A percentile compares a stretch with the other conserved stretches of the same genome.
Conservation (phyloP, 1,140 invertebrate species). For the Subanguina moxae region DNA sequence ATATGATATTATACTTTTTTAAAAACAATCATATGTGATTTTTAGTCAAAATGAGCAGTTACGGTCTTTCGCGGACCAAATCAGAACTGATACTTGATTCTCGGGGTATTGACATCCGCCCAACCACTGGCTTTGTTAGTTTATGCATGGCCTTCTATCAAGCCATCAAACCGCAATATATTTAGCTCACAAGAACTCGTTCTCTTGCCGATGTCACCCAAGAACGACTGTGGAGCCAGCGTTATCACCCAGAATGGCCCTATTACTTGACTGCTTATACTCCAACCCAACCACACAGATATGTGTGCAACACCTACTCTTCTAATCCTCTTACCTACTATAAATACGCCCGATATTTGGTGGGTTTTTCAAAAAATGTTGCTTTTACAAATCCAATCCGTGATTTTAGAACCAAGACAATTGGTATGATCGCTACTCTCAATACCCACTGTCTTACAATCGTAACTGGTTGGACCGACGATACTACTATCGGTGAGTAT, state of each 20-base stretch:
- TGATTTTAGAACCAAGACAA: background rate
- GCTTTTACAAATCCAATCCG: too few relatives aligned
- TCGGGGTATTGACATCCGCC: background rate
- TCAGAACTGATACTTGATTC: background rate
- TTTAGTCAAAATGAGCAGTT: background rate
- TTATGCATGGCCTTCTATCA: background rate
- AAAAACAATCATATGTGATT: too few relatives aligned
- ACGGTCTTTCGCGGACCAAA: background rate
- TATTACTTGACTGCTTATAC: background rate
- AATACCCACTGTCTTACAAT: conserved; percentile 3
- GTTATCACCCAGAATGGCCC: background rate
- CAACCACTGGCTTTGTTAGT: background rate
- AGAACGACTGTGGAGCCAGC: background rate
- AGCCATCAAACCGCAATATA: background rate
- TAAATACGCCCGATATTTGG: too few relatives aligned
- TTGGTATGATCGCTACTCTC: conserved; percentile 3
- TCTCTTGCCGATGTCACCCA: background rate
- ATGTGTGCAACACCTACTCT: background rate
- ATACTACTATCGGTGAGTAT: background rate
- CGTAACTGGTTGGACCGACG: background rate
- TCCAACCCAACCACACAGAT: background rate
- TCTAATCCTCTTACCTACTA: too few relatives aligned
- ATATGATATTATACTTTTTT: too few relatives aligned
- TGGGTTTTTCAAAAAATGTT: too few relatives aligned
- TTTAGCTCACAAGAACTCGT: background rate